Evolutionary conservation across 2,888 invertebrate species (phyloP).

Genomic region (Drosophila paranaensis): DNA sequence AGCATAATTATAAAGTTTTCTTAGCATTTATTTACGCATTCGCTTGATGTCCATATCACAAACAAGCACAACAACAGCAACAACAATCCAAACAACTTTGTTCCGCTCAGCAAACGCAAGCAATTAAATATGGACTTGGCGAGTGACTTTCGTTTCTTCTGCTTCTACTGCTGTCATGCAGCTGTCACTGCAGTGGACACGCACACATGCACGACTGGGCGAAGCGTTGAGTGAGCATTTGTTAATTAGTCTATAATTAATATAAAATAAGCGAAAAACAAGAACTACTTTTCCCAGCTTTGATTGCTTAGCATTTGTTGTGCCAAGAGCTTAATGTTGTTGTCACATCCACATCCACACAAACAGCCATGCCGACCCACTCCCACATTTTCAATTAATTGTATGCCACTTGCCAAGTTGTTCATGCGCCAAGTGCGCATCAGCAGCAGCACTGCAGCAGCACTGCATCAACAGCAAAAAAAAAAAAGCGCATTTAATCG

Average conservation of each 20-base stretch:
- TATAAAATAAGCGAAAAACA: constrained; percentile 32
- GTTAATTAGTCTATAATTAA: constrained; percentile 78
- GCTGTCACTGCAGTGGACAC: constrained; percentile 47
- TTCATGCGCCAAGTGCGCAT: constrained; percentile 42
- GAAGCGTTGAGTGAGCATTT: constrained; percentile 57
- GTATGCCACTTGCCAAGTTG: constrained; percentile 48
- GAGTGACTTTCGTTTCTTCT: background rate
- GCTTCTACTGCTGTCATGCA: constrained; percentile 25
- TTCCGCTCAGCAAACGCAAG: constrained; percentile 38
- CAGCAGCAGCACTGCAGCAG: constrained; percentile 12
- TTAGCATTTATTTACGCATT: constrained; percentile 62
- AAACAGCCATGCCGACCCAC: background rate
- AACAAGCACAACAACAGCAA: constrained; percentile 22
- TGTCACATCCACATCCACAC: constrained; percentile 42
- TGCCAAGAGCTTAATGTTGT: constrained; percentile 39
- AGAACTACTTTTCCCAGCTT: constrained; percentile 26
- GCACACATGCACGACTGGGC: constrained; percentile 69
- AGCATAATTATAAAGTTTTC: constrained; percentile 81
- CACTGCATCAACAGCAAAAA: constrained; percentile 14
- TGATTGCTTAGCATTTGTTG: constrained; percentile 58
- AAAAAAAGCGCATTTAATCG: constrained; percentile 25
- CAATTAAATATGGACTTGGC: constrained; percentile 75
- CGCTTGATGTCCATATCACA: constrained; percentile 58
- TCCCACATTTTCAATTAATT: constrained; percentile 64
- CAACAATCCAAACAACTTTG: constrained; percentile 49